Conservation (phyloP, 2,888 invertebrate species). For the Ophion costatus region DNA sequence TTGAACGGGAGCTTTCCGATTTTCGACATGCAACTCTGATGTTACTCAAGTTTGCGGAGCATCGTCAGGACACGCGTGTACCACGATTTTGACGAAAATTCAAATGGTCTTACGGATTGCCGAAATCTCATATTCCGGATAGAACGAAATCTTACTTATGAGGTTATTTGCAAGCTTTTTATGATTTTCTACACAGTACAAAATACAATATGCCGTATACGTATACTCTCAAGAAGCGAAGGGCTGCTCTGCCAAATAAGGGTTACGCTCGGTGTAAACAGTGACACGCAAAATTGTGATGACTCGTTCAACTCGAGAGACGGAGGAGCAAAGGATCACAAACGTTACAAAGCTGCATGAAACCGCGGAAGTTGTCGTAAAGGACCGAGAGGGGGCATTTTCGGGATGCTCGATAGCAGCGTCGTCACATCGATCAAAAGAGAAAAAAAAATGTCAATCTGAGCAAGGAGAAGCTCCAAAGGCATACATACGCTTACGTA, state of each 20-base stretch:
- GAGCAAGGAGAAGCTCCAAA: conserved; percentile 21
- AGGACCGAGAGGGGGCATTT: conserved; percentile 13
- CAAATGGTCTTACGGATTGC: background rate
- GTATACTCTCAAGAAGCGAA: background rate
- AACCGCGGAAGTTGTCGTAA: conserved; percentile 56
- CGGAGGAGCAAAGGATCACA: conserved; percentile 17
- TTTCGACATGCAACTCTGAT: conserved; percentile 45
- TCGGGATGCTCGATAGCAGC: conserved; percentile 11
- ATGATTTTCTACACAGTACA: background rate
- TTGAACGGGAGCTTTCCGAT: conserved; percentile 72
- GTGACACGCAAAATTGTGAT: conserved; percentile 70
- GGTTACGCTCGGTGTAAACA: conserved; percentile 71
- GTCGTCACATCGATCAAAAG: conserved; percentile 52
- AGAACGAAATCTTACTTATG: no score
- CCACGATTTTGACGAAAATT: background rate
- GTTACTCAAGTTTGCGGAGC: no score
- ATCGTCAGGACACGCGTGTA: conserved; percentile 65
- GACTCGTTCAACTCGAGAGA: conserved; percentile 43
- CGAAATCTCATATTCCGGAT: background rate
- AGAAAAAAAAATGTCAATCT: conserved; percentile 36
- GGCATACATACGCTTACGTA: conserved; percentile 14
- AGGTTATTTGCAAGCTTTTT: no score
- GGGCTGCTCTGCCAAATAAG: no score
- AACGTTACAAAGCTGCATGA: conserved; percentile 60
- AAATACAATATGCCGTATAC: background rate